Percentiles rank a stretch among this genome's conserved stretches.
These are phyloP conservation scores for Lapara coniferarum DNA, from an alignment of 2,888 invertebrate species.

Conservation along the genomic window DNA sequence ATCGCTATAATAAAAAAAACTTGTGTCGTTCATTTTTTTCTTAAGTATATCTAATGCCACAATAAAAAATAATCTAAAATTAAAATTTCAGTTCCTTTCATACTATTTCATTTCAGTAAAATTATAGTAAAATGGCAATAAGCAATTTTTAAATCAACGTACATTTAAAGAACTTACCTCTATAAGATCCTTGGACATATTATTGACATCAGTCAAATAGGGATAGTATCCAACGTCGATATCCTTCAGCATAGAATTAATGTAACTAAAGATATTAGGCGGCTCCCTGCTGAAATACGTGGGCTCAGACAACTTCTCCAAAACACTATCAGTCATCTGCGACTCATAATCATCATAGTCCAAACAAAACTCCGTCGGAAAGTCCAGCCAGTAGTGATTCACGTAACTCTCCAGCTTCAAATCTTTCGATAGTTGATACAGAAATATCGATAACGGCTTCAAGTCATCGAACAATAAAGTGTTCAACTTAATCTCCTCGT, in stretches of 20 bases:
- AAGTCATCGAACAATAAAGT: slow-evolving; percentile 87
- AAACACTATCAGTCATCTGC: slow-evolving; percentile 82
- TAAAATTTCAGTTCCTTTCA: too few relatives aligned
- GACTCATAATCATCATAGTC: slow-evolving; percentile 65
- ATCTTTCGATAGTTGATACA: slow-evolving; percentile 91
- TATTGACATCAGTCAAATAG: slow-evolving; percentile 89
- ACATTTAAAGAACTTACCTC: slow-evolving; percentile 79
- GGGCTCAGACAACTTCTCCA: slow-evolving; percentile 85
- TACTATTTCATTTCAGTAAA: too few relatives aligned
- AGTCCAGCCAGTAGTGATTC: slow-evolving; percentile 94
- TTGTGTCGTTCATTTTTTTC: too few relatives aligned
- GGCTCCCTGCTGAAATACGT: slow-evolving; percentile 85
- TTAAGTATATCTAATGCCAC: too few relatives aligned
- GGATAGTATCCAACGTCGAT: slow-evolving; percentile 85
- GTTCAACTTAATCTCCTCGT: slow-evolving; percentile 95
- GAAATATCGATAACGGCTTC: slow-evolving; percentile 86
- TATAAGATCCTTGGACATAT: slow-evolving; percentile 88
- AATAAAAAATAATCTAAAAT: too few relatives aligned
- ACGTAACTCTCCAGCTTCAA: slow-evolving; percentile 88
- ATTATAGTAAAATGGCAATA: too few relatives aligned
- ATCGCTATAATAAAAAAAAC: too few relatives aligned
- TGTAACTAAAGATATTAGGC: slow-evolving; percentile 88
- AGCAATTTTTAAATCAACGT: neutral
- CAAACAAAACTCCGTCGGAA: slow-evolving; percentile 85
- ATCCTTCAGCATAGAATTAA: slow-evolving; percentile 86